Percentiles rank a stretch among this genome's conserved stretches.
phyloP scores from a whole-genome alignment of 2,797 vertebrate genomes.

The Carcharodon carcharias region DNA sequence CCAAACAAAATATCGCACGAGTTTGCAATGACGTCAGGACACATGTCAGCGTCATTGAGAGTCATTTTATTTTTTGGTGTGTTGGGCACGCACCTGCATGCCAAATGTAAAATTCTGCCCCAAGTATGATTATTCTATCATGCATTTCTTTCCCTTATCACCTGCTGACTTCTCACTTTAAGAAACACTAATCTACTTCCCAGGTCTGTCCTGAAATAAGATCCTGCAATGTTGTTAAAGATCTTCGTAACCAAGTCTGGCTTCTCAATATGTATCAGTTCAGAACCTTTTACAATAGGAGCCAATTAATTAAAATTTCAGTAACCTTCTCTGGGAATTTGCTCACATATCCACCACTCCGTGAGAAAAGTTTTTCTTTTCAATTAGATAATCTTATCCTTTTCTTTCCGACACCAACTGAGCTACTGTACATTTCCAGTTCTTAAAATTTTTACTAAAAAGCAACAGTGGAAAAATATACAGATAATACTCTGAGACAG shows the following conservation, averaged over 20 bases:
- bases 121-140: background rate
- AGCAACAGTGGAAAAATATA: background rate
- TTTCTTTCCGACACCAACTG: background rate
- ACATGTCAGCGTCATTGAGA: too few species aligned
- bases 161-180: background rate
- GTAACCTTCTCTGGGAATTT: background rate
- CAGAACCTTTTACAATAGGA: background rate
- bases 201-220: background rate
- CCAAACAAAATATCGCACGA: too few species aligned
- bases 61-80: too few species aligned
- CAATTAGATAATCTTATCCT: background rate
- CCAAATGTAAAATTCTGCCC: too few species aligned
- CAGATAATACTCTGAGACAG: background rate
- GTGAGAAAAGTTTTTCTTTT: background rate
- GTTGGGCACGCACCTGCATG: too few species aligned
- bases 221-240: background rate
- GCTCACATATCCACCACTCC: background rate
- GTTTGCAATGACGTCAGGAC: too few species aligned
- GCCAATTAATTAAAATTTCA: background rate
- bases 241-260: background rate
- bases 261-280: background rate
- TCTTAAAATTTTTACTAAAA: background rate
- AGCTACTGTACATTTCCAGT: background rate
- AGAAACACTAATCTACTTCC: background rate
- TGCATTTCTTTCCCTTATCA: background rate